Base-by-base conservation (phyloP, 2,888 invertebrate genomes). In the Tinea trinotella region DNA sequence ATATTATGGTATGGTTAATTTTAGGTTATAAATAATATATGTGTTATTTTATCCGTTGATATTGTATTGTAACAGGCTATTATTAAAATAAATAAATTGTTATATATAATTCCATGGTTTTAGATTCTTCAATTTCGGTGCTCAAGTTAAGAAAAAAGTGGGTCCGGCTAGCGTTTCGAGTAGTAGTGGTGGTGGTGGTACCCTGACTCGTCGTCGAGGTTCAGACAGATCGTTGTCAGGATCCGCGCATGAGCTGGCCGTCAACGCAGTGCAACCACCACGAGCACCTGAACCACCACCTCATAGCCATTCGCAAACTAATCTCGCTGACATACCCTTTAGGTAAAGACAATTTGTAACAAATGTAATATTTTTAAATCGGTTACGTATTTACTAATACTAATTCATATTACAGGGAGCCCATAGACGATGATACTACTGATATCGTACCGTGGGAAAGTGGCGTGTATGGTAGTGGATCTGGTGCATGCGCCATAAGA, bases 231-330 rank as follows among this genome's bases (percentile, higher is more conserved):
- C 94, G 68, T 87, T 95, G 52, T 92, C 93, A 1, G 94, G 94
- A 57, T 94, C 94, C 6, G 94, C 93, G 24, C 94, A 94, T 77
- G 94, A 94, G 75, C 85, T 94, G 61, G 92, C 93, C 48, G 88
- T 93, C 34, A 91, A 91, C 64, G 91, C 92, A 52, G 90, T 91
- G 52, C 76, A 75, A 65, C 74, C 80, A 52, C 73, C 79, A 57
- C 71, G 85, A 76, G 62, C 84, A 72, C 70, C 90, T 63, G 93
- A 94, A 54, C 92, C 93, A 54, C 96, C 96, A 75, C 94, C 95
- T 17, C 95, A 95, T 78, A 94, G 94, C 67, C 96, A 96, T 76
- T 94, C 94, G 66, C 96, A 96, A 76, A 95, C 95, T 66, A 96
- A 96, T 83, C 90, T 96, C 60, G 92, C 93, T 69, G 94, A 95